Base-by-base conservation (phyloP, 2,113 vertebrate genomes). In the Phyllopteryx taeniolatus region DNA sequence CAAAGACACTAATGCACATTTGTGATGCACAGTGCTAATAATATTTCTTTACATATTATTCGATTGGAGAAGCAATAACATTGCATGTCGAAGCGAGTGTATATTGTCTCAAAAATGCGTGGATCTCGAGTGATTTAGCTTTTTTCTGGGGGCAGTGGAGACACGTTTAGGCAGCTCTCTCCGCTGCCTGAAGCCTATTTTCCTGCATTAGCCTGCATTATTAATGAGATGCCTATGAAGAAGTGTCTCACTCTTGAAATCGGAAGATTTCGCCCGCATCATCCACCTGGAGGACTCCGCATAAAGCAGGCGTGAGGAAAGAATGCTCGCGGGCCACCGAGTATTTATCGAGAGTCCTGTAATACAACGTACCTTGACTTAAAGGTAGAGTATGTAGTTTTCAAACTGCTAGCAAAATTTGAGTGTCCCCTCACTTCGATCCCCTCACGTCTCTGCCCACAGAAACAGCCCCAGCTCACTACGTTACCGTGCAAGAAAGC, bases 131-230 rank as follows among this genome's bases (percentile, higher is more conserved):
- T 67, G 47, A 80, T 73, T 67, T 62, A 53, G 20, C 39, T 51
- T 59, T 35, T 57, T 42, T 73, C 14, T 31, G 22, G 75, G 68
- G 51, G 44, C 11, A 27, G 8, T 76, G 70, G 67, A 69, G 60
- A 76, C 65, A 81, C 9, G 17, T 64, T 11, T 17, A 43, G 39
- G 19, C 19, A 5, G 70, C 66, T 76, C 56, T 70, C 76, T 73
- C 54, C 79, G 57, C 13, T 27, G 56, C 22, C 66, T 56, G 42
- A 67, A 42, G 69, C 79, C 70, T 83, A 78, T 83, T 89, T 83
- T 79, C 63, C 80, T 79, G 75, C 78, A 83, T 77, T 79, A 71
- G 64, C 67, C 65, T 85, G 74, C 79, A 88, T 76, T 79, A 87
- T 86, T 82, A 65, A 84, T 81, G 79, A 79, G 67, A 62, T 62